Conservation (phyloP, 1,140 invertebrate species). For the Neodiprion lecontei region DNA sequence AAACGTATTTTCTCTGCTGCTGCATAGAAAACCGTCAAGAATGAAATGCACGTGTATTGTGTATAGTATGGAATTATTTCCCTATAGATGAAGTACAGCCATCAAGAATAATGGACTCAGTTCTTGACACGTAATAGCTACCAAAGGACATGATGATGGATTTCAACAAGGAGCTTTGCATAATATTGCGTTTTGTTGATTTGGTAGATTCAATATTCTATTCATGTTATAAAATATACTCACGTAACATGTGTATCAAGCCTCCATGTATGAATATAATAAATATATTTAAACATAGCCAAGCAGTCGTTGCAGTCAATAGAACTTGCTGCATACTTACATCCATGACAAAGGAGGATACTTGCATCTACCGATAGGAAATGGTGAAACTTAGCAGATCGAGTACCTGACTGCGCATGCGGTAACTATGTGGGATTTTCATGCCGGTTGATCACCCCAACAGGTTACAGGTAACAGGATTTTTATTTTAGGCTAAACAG, state of each 20-base stretch:
- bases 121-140: too few relatives aligned
- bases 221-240: not conserved
- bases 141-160: not conserved
- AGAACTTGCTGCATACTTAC: too few relatives aligned
- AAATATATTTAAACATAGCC: constrained; percentile 6
- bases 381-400: too few relatives aligned
- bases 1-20: too few relatives aligned
- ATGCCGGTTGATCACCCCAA: too few relatives aligned
- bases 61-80: not conserved
- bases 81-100: not conserved
- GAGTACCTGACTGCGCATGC: too few relatives aligned
- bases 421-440: too few relatives aligned
- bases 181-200: constrained; percentile 4
- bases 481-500: too few relatives aligned
- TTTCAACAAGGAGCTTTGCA: not conserved
- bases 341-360: too few relatives aligned
- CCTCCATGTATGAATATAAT: not conserved
- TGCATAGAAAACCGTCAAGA: not conserved
- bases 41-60: not conserved
- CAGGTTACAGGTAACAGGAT: too few relatives aligned
- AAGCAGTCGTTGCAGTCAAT: not conserved
- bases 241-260: not conserved
- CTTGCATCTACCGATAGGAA: too few relatives aligned
- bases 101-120: not conserved
- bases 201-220: not conserved